These are phyloP conservation scores for Myotis planiceps DNA, from an alignment of 2,797 vertebrate species.

Conservation along the genomic window DNA sequence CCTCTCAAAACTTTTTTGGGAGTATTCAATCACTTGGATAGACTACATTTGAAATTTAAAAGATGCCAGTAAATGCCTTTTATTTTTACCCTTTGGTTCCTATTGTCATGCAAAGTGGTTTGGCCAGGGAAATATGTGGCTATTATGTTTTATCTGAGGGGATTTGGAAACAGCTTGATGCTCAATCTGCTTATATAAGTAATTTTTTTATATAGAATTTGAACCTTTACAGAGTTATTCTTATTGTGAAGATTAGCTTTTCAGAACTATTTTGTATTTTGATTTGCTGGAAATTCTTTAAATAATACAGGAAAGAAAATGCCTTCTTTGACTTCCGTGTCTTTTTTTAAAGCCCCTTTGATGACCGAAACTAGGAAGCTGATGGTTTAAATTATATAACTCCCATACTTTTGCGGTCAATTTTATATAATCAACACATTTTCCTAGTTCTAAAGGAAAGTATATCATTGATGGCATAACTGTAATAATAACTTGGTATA, in stretches of 20 bases:
- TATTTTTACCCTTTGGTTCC: neutral
- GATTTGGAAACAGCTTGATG: neutral
- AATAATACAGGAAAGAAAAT: constrained; percentile 51
- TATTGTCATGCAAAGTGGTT: constrained; percentile 27
- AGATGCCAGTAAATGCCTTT: neutral
- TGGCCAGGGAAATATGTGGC: constrained; percentile 37
- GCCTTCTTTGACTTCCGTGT: neutral
- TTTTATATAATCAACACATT: constrained; percentile 50
- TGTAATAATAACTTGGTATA: neutral
- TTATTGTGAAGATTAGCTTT: constrained; percentile 25
- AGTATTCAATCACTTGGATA: constrained; percentile 22
- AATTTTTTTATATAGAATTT: constrained; percentile 41
- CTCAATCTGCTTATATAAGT: constrained; percentile 54
- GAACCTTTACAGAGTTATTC: neutral
- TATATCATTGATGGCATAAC: neutral
- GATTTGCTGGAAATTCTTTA: constrained; percentile 35
- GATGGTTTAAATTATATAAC: neutral
- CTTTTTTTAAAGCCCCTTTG: neutral
- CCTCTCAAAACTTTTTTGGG: neutral
- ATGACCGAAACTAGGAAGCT: constrained; percentile 19
- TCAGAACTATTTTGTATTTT: constrained; percentile 4
- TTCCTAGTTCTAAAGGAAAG: constrained; percentile 28
- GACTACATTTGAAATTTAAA: neutral
- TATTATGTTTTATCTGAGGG: constrained; percentile 53
- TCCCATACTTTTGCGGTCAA: constrained; percentile 29